Evolutionary conservation across 2,888 invertebrate genomes (phyloP), one percentile per base, ranked within the genome.

Genomic region (Ryuthela nishihirai): DNA sequence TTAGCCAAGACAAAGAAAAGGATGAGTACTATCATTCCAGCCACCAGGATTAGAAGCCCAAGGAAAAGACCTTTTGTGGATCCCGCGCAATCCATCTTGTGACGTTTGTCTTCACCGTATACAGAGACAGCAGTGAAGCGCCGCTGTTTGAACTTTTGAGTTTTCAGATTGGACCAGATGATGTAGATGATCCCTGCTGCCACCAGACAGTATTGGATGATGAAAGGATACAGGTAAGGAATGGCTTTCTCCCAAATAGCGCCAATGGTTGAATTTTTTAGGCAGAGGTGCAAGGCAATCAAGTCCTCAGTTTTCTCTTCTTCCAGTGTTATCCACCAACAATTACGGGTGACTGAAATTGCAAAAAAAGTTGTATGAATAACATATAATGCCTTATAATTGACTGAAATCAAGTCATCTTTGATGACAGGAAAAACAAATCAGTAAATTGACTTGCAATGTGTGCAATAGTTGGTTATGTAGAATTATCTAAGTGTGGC

Each of bases 171-270:
- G 54, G 75, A 76, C 60, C 80, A 79, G 76, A 80, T 78, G 32
- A 79, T 76, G 67, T 78, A 79, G 1, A 79, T 79, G 48, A 80
- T 79, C 1, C 78, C 79, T 1, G 80, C 79, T 0, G 80, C 79
- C 43, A 80, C 79, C 52, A 80, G 66, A 59, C 50, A 46, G 70
- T 79, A 79, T 66, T 79, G 78, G 2, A 79, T 77, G 43, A 79
- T 78, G 67, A 80, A 80, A 1, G 80, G 80, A 67, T 79, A 78
- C 1, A 80, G 72, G 64, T 79, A 79, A 2, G 79, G 79, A 74
- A 77, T 77, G 18, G 79, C 79, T 4, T 78, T 76, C 0, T 78
- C 77, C 80, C 80, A 79, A 34, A 80, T 71, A 58, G 78, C 77
- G 2, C 80, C 80, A 25, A 80, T 70, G 0, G 79, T 76, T 56